These are phyloP conservation scores for Heteromyza rotundicornis DNA, from an alignment of 2,888 invertebrate species.

Conservation along the genomic window DNA sequence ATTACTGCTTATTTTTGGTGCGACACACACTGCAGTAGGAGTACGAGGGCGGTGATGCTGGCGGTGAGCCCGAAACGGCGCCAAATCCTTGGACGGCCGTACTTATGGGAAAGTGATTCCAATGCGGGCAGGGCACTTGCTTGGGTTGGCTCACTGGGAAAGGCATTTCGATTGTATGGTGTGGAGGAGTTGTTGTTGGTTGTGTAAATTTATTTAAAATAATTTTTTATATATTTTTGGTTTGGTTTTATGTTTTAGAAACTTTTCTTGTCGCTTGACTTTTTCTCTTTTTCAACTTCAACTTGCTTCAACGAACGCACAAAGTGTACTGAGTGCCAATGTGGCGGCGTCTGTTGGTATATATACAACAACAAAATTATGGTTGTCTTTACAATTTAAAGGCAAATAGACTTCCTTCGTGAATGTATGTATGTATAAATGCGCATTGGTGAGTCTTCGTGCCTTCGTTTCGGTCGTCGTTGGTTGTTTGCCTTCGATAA, in stretches of 20 bases:
- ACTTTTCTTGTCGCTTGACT: not conserved
- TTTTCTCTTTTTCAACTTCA: not conserved
- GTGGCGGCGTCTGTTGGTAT: not conserved
- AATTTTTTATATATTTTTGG: too few species aligned
- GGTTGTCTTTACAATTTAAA: not conserved
- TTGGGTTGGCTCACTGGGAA: conserved; percentile 56
- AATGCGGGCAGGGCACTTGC: conserved; percentile 61
- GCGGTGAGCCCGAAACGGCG: conserved; percentile 17
- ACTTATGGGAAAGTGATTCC: conserved; percentile 59
- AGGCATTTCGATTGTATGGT: conserved; percentile 40
- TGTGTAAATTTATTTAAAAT: not conserved
- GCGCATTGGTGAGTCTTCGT: not conserved
- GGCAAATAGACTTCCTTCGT: not conserved
- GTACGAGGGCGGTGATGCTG: conserved; percentile 25
- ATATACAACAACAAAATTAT: conserved; percentile 6
- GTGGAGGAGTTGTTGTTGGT: too few species aligned
- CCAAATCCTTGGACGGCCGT: conserved; percentile 30
- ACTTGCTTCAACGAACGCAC: conserved; percentile 13
- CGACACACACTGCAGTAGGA: conserved; percentile 32
- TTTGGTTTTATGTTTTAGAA: too few species aligned
- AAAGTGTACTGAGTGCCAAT: conserved; percentile 17
- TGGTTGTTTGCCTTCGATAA: not conserved
- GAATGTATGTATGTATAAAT: conserved; percentile 15
- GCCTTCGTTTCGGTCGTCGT: not conserved
- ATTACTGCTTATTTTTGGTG: not conserved